These are phyloP conservation scores for Aurelia coerulea DNA, from an alignment of 30 jellyfish, hydroid and myxozoan genomes.

Conservation along the genomic window DNA sequence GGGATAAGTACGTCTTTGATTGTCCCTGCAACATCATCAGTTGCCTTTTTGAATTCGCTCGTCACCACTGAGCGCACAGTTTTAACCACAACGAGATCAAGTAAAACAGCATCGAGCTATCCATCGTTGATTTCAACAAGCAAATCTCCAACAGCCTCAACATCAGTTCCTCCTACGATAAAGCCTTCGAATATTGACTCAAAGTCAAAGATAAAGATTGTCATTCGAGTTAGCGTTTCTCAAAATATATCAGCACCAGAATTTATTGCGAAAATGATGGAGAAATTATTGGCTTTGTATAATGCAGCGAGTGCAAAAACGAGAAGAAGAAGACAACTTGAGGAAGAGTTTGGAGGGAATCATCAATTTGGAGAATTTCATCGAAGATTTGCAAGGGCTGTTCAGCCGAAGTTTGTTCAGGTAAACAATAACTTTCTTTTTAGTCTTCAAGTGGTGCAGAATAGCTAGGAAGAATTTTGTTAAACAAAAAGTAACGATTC, in stretches of 20 bases:
- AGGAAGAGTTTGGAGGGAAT: background rate
- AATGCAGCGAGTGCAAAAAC: background rate
- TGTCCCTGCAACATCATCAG: too few relatives aligned
- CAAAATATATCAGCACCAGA: background rate
- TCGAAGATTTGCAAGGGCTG: background rate
- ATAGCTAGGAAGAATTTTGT: background rate
- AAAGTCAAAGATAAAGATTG: slow-evolving; percentile 5
- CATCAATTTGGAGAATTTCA: background rate
- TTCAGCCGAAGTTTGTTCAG: background rate
- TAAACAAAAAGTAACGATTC: too few relatives aligned
- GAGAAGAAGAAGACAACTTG: slow-evolving; percentile 11
- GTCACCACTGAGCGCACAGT: too few relatives aligned
- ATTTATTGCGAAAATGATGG: background rate
- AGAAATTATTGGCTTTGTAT: background rate
- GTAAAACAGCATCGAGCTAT: background rate
- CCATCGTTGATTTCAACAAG: background rate
- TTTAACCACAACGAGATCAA: background rate
- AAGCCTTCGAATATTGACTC: background rate
- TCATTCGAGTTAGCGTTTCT: background rate
- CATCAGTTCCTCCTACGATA: background rate
- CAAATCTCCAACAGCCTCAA: background rate
- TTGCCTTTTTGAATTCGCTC: too few relatives aligned
- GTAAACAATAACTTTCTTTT: background rate
- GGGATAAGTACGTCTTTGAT: too few relatives aligned
- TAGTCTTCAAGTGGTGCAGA: background rate